Evolutionary conservation across 1,140 invertebrate species (phyloP), one percentile per base, ranked within the genome.

Genomic region (Oryctes rhinoceros): DNA sequence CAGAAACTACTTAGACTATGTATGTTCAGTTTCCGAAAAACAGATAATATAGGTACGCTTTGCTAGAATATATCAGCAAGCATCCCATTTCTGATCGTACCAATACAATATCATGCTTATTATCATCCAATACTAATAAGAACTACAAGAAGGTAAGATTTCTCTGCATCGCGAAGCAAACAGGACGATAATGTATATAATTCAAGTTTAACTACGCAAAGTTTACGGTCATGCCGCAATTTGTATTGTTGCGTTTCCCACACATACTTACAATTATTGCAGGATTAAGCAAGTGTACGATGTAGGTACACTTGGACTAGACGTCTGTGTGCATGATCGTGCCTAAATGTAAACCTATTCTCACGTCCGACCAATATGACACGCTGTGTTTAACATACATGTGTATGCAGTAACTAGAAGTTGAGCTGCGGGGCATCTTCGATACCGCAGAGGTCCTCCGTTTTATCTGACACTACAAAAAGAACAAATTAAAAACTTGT

Each of bases 401-500:
- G 39, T 76, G 75, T 76, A 48, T 30, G 47, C 47, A 47, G 77
- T 78, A 78, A 78, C 47, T 49, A 78, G 77, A 59, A 78, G 77
- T 78, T 78, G 30, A 78, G 47, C 77, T n/a, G 77, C 77, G 77
- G 77, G 77, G 77, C 47, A 78, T 78, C 77, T 48, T 35, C 77
- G 47, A 53, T 59, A 59, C 47, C 47, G 48, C 77, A 47, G 39
- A 47, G 77, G 77, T 35, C 77, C 49, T 59, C 77, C 47, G 35
- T 37, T 71, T 76, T 76, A 76, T 76, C 75, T 49, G 75, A 76
- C 75, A 78, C 47, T 48, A 78, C 47, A 78, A 78, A 78, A 78
- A 59, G 77, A 78, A 59, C 77, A 78, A 78, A 78, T 78, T 78
- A 78, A 78, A 78, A 78, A 78, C 77, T 78, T 78, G 77, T 78